Evolutionary conservation across 2,797 vertebrate genomes (phyloP).

Genomic region (Neosilurus mollespiculum): DNA sequence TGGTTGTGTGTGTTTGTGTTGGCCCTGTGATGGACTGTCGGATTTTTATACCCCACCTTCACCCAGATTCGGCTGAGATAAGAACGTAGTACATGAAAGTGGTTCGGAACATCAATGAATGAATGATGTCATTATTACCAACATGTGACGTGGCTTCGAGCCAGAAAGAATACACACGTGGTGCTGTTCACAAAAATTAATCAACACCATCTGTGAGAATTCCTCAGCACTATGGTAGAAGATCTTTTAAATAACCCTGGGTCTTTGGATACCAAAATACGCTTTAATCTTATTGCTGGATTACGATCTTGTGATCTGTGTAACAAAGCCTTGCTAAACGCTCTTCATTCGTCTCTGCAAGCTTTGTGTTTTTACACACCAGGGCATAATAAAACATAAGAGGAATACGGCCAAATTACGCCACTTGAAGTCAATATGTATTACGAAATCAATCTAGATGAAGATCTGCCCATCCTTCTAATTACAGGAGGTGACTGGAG

Average conservation of each 20-base stretch:
- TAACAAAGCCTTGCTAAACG: conserved; percentile 69
- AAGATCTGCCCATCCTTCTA: conserved; percentile 99
- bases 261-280: conserved; percentile 60
- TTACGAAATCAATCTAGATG: conserved; percentile 99
- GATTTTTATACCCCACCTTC: no score
- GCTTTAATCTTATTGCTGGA: conserved; percentile 72
- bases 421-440: conserved; percentile 99
- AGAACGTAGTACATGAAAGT: no score
- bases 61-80: no score
- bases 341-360: conserved; percentile 13
- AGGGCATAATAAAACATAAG: conserved; percentile 86
- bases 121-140: background rate
- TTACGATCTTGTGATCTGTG: conserved; percentile 76
- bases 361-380: conserved; percentile 69
- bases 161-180: background rate
- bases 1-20: no score
- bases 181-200: background rate
- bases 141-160: background rate
- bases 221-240: no score
- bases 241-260: background rate
- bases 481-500: conserved; percentile 99
- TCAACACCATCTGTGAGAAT: background rate
- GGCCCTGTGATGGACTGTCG: no score
- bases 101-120: no score
- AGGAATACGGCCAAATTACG: conserved; percentile 96